A percentile compares a stretch with the other conserved stretches of the same genome.
Evolutionary conservation across 2,797 vertebrate species (phyloP).

Genomic region (Cyprinella venusta): DNA sequence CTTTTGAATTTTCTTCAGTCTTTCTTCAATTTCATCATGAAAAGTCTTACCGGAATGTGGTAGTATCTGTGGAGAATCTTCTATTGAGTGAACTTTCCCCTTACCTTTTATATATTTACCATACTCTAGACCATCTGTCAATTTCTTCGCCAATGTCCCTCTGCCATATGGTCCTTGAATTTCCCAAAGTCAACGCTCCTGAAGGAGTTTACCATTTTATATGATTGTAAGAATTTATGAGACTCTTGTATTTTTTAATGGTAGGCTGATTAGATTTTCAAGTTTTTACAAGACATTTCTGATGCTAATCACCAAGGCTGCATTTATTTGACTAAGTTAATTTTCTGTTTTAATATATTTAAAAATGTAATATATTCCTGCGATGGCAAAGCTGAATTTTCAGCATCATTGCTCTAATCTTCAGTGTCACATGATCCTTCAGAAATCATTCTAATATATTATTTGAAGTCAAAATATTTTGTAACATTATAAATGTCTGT

Average conservation of each 20-base stretch:
- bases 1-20: background rate
- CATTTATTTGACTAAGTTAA: no score
- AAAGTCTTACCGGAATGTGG: background rate
- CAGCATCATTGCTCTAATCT: background rate
- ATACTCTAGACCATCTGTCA: background rate
- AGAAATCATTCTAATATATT: background rate
- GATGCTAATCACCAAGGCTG: background rate
- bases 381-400: background rate
- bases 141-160: slow-evolving; percentile 54
- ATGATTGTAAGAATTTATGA: background rate
- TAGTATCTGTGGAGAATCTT: background rate
- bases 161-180: background rate
- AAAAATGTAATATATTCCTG: no score
- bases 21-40: background rate
- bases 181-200: background rate
- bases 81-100: background rate
- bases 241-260: no score
- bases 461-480: background rate
- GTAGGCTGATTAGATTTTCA: no score
- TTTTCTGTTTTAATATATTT: background rate
- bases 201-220: background rate
- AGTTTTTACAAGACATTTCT: background rate
- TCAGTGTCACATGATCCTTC: background rate
- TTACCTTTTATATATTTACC: background rate
- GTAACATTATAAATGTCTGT: background rate